phyloP scores from a whole-genome alignment of 2,797 vertebrate genomes.

The Pangasius krempfi region DNA sequence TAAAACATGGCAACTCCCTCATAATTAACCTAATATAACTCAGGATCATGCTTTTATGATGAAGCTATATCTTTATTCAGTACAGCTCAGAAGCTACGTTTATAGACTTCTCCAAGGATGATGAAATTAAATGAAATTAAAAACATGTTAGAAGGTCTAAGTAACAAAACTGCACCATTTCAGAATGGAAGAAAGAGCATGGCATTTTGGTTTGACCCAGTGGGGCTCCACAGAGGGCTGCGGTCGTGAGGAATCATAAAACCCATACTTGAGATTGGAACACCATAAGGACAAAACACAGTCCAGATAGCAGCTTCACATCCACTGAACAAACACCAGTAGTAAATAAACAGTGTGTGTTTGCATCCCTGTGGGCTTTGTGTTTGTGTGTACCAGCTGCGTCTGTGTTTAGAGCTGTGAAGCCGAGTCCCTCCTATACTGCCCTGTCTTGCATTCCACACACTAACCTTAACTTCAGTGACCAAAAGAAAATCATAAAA shows the following conservation, averaged over 20 bases:
- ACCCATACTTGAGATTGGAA: not conserved
- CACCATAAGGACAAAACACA: not conserved
- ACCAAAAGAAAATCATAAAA: not conserved
- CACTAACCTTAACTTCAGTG: not conserved
- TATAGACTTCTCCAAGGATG: not conserved
- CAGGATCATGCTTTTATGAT: not conserved
- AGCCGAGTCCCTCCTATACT: not conserved
- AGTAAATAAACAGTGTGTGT: slow-evolving; percentile 28
- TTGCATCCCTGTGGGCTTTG: slow-evolving; percentile 22
- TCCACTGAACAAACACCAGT: slow-evolving; percentile 1
- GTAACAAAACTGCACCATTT: not conserved
- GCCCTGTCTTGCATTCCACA: slow-evolving; percentile 35
- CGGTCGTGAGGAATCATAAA: not conserved
- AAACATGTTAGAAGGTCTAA: not conserved
- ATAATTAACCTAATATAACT: not conserved
- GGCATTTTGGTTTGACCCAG: not conserved
- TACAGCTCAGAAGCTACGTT: not conserved
- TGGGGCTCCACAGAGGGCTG: not conserved
- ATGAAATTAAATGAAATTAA: not conserved
- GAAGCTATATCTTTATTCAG: not conserved
- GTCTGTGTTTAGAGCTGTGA: slow-evolving; percentile 34
- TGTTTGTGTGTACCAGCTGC: slow-evolving; percentile 37
- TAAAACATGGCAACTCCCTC: not conserved
- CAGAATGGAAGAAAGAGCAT: not conserved
- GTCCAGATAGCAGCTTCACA: not conserved